Evolutionary conservation across 2,888 invertebrate species (phyloP), one percentile per base, ranked within the genome.

Genomic region (Byasa hedistus): DNA sequence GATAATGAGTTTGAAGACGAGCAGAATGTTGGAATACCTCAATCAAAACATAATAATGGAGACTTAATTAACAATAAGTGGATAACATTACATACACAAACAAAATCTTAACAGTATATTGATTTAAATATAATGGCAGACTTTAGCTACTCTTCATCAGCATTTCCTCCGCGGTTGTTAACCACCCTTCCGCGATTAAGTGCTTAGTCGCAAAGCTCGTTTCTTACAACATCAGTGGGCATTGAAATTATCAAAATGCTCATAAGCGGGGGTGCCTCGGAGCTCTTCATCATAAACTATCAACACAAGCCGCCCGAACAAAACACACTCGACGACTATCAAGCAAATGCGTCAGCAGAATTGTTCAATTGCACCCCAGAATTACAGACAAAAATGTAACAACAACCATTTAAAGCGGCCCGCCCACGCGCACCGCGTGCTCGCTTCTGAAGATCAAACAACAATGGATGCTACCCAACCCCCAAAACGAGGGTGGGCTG

Each of bases 341-440:
- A 86, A 80, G 74, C 81, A 85, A 86, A 89, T 91, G 90, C 88
- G 89, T 89, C 89, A 89, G 89, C 89, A 79, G 74, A 80, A 87
- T 87, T 87, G 86, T 83, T 81, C 85, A 87, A 82, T 83, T 79
- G 79, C 79, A 81, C 83, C 79, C 79, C 74, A 79, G 78, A 78
- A 77, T 82, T 83, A 83, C 83, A 77, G 79, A 80, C 83, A 85
- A 84, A 85, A 85, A 84, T 65, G 65, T 36, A 64, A 69, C 59
- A 76, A 75, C 69, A 63, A 70, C 70, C 75, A 78, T 72, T 73
- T 72, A 75, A 66, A 64, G n/a, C 70, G 85, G 83, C 72, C 84
- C 72, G 61, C 61, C 58, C 48, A 52, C 56, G 22, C 36, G 22
- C 71, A 75, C 68, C 61, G 63, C 63, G 61, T 65, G 36, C 51